These are phyloP conservation scores for Oxytorus armatus DNA, from an alignment of 2,888 invertebrate genomes.

Conservation along the genomic window DNA sequence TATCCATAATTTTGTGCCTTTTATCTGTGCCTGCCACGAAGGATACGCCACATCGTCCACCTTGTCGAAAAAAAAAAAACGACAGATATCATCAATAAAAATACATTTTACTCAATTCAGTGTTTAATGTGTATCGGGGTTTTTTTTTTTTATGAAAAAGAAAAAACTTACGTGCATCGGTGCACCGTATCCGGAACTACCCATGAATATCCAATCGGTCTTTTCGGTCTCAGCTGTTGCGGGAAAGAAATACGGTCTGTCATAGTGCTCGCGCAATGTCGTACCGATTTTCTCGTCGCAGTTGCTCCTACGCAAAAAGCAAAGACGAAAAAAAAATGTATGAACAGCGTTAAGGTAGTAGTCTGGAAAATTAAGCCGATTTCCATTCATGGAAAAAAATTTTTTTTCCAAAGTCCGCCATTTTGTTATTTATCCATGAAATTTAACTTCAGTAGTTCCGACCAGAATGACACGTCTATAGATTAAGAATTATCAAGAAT, in stretches of 20 bases:
- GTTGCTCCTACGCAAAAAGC: constrained; percentile 90
- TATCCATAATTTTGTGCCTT: constrained; percentile 94
- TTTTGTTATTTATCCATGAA: too few relatives aligned
- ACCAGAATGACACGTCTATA: too few relatives aligned
- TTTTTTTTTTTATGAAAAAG: constrained; percentile 7
- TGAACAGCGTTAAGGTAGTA: constrained; percentile 22
- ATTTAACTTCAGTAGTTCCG: too few relatives aligned
- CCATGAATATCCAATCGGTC: constrained; percentile 99
- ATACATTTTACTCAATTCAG: constrained; percentile 40
- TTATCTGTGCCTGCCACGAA: constrained; percentile 98
- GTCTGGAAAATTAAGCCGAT: background rate
- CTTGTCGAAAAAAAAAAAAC: constrained; percentile 85
- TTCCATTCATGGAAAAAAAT: background rate
- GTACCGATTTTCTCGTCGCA: constrained; percentile 94
- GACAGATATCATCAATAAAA: constrained; percentile 3
- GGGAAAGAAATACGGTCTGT: constrained; percentile 95
- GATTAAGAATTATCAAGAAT: too few relatives aligned
- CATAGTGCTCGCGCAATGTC: constrained; percentile 91
- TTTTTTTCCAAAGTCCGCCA: too few relatives aligned
- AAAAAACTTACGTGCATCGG: constrained; percentile 94
- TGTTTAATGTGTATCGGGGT: constrained; percentile 10
- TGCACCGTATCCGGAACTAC: constrained; percentile 96
- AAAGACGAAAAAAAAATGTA: background rate
- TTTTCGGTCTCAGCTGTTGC: constrained; percentile 93
- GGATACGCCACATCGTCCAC: constrained; percentile 97